A percentile compares a stretch with the other conserved stretches of the same genome.
phyloP scores from a whole-genome alignment of 92 coral and sea anemone genomes.

The Bergia sp. region DNA sequence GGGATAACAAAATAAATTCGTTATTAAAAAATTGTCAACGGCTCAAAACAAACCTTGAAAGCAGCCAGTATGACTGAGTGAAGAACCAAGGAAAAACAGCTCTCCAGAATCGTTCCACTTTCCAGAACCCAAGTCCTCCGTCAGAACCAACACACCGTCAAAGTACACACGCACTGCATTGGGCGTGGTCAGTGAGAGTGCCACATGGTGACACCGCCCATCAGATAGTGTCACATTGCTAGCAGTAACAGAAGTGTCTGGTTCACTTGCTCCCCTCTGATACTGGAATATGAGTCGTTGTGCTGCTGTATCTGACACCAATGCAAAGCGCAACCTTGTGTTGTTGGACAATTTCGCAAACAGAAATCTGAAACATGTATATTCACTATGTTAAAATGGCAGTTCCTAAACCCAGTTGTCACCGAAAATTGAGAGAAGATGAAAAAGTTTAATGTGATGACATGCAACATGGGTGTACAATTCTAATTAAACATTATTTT shows the following conservation, averaged over 20 bases:
- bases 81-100: constrained; percentile 9
- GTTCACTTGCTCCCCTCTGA: neutral
- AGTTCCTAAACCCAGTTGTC: neutral
- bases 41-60: constrained; percentile 25
- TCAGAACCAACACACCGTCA: constrained; percentile 33
- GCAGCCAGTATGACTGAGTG: neutral
- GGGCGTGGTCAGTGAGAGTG: constrained; percentile 41
- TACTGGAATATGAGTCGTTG: constrained; percentile 14
- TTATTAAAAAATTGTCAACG: neutral
- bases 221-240: constrained; percentile 42
- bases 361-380: constrained; percentile 9
- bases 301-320: neutral
- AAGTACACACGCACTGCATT: constrained; percentile 38
- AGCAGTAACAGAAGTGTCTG: neutral
- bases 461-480: no score
- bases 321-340: constrained; percentile 23
- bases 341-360: constrained; percentile 18
- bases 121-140: neutral
- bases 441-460: neutral
- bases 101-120: neutral
- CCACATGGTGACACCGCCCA: constrained; percentile 57
- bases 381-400: neutral
- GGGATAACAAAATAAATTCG: no score
- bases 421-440: neutral
- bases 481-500: no score